Conservation (phyloP, 92 coral and sea anemone genomes). For the Zoanthus sociatus region DNA sequence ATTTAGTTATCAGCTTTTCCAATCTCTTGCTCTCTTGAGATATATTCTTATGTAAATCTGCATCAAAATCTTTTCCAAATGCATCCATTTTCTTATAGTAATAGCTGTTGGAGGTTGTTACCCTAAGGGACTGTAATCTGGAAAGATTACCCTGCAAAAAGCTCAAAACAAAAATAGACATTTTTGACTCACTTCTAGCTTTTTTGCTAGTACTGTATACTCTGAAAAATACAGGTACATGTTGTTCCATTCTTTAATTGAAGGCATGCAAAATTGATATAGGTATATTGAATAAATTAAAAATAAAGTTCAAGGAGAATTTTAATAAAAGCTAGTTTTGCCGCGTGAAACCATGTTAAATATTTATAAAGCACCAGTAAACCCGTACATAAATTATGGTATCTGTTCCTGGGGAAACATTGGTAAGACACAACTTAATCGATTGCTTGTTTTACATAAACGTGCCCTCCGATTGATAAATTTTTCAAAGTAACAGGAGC, state of each 20-base stretch:
- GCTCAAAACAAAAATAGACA: not conserved
- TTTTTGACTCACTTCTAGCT: not conserved
- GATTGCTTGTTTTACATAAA: too few relatives aligned
- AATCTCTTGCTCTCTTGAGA: slow-evolving; percentile 27
- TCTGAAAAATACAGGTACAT: not conserved
- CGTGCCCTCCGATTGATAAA: too few relatives aligned
- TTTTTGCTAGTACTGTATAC: not conserved
- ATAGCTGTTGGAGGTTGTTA: slow-evolving; percentile 42
- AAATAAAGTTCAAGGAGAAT: too few relatives aligned
- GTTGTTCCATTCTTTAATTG: not conserved
- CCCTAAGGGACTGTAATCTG: slow-evolving; percentile 36
- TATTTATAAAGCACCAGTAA: too few relatives aligned
- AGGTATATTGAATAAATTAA: too few relatives aligned
- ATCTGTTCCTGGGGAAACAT: too few relatives aligned
- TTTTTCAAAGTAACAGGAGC: too few relatives aligned
- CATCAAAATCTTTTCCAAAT: slow-evolving; percentile 23
- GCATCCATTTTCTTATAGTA: slow-evolving; percentile 45
- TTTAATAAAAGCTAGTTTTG: too few relatives aligned
- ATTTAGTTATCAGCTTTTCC: not conserved
- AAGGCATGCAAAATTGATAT: too few relatives aligned
- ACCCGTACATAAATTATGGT: too few relatives aligned
- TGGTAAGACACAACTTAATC: too few relatives aligned
- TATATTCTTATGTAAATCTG: slow-evolving; percentile 5
- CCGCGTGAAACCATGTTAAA: too few relatives aligned
- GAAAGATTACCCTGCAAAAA: slow-evolving; percentile 22